These are phyloP conservation scores for Montipora cactus DNA, from an alignment of 64 coral and sea anemone species.

Conservation along the genomic window DNA sequence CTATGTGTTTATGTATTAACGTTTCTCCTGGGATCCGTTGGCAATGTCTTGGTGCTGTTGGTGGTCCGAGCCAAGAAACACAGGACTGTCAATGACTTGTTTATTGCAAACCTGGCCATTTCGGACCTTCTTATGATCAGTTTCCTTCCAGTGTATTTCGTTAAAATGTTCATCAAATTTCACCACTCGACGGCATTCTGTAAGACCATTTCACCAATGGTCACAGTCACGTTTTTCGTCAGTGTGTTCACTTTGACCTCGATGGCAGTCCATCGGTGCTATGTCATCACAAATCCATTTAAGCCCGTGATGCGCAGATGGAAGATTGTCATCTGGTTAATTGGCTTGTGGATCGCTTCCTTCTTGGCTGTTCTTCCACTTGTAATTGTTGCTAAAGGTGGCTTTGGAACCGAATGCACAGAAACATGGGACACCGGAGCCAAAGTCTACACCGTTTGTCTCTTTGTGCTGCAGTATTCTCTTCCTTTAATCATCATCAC, in stretches of 20 bases:
- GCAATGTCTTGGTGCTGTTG: conserved; percentile 58
- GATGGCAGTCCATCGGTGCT: conserved; percentile 68
- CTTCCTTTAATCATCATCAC: conserved; percentile 59
- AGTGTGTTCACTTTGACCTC: conserved; percentile 71
- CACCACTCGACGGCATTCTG: conserved; percentile 11
- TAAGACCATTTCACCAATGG: conserved; percentile 40
- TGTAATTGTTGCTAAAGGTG: conserved; percentile 1
- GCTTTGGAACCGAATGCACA: background rate
- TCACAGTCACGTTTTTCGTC: conserved; percentile 67
- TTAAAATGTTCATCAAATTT: conserved; percentile 6
- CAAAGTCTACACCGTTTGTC: conserved; percentile 43
- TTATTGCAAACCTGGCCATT: conserved; percentile 68
- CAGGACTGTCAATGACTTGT: conserved; percentile 62
- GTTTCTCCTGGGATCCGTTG: conserved; percentile 62
- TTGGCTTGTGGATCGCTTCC: conserved; percentile 52
- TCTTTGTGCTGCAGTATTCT: conserved; percentile 59
- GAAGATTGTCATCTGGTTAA: conserved; percentile 44
- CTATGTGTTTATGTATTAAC: conserved; percentile 50
- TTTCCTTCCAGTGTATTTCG: conserved; percentile 46
- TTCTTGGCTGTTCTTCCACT: conserved; percentile 61
- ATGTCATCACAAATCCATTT: conserved; percentile 72
- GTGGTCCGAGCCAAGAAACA: conserved; percentile 50
- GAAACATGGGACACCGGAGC: conserved; percentile 24
- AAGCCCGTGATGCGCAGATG: conserved; percentile 63
- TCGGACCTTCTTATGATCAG: conserved; percentile 63